Conservation (phyloP, 2,797 vertebrate species). For the Enteromius paludinosus region DNA sequence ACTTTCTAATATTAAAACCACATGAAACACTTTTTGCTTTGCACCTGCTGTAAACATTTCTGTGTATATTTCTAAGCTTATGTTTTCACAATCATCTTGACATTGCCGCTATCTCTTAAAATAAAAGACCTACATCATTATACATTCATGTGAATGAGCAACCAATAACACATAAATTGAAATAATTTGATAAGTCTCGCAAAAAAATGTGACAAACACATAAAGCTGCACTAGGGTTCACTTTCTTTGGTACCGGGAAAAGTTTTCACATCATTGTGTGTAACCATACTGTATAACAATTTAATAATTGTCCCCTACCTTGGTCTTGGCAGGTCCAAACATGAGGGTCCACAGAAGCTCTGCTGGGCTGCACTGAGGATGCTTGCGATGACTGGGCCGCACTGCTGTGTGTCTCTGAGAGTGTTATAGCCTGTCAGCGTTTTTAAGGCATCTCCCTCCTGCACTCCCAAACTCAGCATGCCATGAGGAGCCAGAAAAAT, state of each 20-base stretch:
- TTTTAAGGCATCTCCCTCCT: constrained; percentile 49
- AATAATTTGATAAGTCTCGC: background rate
- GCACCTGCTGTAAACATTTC: constrained; percentile 10
- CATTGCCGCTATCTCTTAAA: background rate
- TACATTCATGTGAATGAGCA: background rate
- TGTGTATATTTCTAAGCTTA: background rate
- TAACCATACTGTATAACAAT: background rate
- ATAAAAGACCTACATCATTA: background rate
- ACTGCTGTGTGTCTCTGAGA: constrained; percentile 30
- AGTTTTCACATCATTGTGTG: constrained; percentile 1
- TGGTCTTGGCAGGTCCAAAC: constrained; percentile 22
- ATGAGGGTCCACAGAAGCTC: constrained; percentile 14
- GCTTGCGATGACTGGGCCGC: constrained; percentile 28
- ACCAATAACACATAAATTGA: background rate
- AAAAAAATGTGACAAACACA: background rate
- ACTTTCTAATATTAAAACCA: constrained; percentile 25
- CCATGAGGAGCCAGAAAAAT: constrained; percentile 38
- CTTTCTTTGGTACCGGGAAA: constrained; percentile 24
- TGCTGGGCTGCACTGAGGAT: constrained; percentile 20
- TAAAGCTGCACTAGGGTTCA: background rate
- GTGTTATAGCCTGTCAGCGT: constrained; percentile 44
- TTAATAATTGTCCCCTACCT: constrained; percentile 44
- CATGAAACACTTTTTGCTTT: background rate
- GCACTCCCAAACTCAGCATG: constrained; percentile 51
- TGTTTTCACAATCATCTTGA: background rate